Conservation (phyloP, 2,888 invertebrate species). For the Digitonthophagus gazella region DNA sequence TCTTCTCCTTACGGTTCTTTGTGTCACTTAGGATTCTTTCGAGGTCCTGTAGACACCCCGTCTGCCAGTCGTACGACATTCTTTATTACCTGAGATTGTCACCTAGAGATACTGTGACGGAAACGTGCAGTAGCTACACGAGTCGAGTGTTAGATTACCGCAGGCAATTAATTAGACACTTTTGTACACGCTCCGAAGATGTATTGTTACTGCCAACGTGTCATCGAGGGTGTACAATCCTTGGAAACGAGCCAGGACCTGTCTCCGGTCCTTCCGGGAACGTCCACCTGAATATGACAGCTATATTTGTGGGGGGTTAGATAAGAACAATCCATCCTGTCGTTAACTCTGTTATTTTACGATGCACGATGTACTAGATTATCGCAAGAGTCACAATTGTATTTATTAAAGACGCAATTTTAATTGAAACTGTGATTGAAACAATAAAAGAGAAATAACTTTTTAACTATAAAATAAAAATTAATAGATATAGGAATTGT, state of each 20-base stretch:
- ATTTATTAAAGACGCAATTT: no score
- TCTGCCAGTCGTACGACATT: not conserved
- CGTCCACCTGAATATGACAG: not conserved
- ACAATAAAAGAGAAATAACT: no score
- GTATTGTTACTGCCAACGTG: not conserved
- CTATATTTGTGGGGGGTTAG: no score
- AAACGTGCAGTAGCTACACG: constrained; percentile 1
- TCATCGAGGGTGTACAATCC: not conserved
- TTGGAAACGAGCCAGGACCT: not conserved
- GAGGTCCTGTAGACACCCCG: not conserved
- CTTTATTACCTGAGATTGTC: not conserved
- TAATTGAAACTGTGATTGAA: no score
- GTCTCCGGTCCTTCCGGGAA: not conserved
- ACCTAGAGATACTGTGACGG: not conserved
- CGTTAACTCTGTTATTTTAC: no score
- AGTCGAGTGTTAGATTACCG: not conserved
- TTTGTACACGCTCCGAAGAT: not conserved
- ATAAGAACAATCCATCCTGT: not conserved
- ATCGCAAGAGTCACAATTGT: no score
- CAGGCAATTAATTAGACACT: constrained; percentile 2
- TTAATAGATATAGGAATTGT: no score
- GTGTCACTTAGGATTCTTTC: not conserved
- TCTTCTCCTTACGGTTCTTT: not conserved
- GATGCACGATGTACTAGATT: no score
- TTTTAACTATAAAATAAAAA: no score